Evolutionary conservation across 2,797 vertebrate genomes (phyloP), one percentile per base, ranked within the genome.

Genomic region (Echeneis naucrates): DNA sequence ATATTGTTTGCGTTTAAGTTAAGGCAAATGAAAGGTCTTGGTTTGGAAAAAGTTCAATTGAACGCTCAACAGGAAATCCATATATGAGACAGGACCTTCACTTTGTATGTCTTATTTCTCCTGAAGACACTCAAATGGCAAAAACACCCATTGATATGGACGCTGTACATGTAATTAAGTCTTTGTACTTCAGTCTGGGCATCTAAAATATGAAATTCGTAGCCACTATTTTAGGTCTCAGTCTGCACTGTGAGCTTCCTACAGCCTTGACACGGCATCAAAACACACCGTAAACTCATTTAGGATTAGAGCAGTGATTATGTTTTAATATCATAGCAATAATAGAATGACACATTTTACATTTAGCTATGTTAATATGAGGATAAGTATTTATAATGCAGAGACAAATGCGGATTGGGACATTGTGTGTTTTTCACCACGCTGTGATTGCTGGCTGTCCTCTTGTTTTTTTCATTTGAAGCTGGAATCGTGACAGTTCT

Each of bases 271-370:
- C 84, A 81, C 72, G 52, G 47, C 57, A 85, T 86, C 82, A 83
- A 84, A 86, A 87, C 68, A 77, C n/a, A 50, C 40, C 54, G 61
- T 11, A 35, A 80, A 69, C 70, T 88, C 85, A 88, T 81, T 89
- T 85, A 88, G 88, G 86, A 89, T 86, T 89, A 87, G 44, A 50
- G 48, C 24, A 66, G 76, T 77, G 67, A 85, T 89, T 82, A 79
- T 81, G 76, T 85, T 86, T 89, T 75, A 81, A 81, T 87, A 59
- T 89, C 55, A 80, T 61, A 51, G 78, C 70, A 84, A 71, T 84
- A 86, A 88, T 86, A 75, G 73, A 67, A 71, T 84, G 78, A 87
- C 86, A 86, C 78, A 87, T 89, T 90, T 89, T 84, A 88, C 78
- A 84, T 88, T 89, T 81, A 87, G 77, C 67, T 65, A 33, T 70